Conservation (phyloP, 2,797 vertebrate species). For the Betta splendens region DNA sequence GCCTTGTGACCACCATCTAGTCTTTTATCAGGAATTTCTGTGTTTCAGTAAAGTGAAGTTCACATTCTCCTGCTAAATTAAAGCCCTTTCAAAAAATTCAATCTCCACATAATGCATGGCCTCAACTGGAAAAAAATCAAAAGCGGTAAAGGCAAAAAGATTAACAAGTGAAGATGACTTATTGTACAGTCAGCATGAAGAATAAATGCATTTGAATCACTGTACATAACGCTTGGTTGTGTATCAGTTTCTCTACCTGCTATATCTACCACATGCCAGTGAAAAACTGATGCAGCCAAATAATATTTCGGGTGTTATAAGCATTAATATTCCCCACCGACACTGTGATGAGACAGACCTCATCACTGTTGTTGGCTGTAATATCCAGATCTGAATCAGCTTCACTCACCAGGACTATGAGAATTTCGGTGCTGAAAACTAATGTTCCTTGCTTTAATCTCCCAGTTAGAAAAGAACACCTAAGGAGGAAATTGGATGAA, state of each 20-base stretch:
- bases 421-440: conserved; percentile 40
- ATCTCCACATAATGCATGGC: too few relatives aligned
- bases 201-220: neutral
- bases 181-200: neutral
- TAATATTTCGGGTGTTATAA: conserved; percentile 4
- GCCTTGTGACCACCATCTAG: too few relatives aligned
- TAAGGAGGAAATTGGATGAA: conserved; percentile 45
- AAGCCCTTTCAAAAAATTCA: too few relatives aligned
- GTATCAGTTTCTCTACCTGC: neutral
- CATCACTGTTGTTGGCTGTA: conserved; percentile 23
- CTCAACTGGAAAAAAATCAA: too few relatives aligned
- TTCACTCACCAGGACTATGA: conserved; percentile 27
- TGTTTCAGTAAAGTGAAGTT: too few relatives aligned
- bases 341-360: conserved; percentile 17
- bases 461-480: conserved; percentile 50
- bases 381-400: conserved; percentile 53
- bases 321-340: conserved; percentile 34
- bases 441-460: conserved; percentile 57
- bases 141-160: too few relatives aligned
- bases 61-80: conserved; percentile 9
- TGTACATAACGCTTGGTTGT: neutral
- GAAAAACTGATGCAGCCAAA: conserved; percentile 12
- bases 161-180: too few relatives aligned
- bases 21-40: too few relatives aligned
- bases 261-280: neutral